Base-by-base conservation (phyloP, 2,113 vertebrate genomes). In the Jacana jacana region DNA sequence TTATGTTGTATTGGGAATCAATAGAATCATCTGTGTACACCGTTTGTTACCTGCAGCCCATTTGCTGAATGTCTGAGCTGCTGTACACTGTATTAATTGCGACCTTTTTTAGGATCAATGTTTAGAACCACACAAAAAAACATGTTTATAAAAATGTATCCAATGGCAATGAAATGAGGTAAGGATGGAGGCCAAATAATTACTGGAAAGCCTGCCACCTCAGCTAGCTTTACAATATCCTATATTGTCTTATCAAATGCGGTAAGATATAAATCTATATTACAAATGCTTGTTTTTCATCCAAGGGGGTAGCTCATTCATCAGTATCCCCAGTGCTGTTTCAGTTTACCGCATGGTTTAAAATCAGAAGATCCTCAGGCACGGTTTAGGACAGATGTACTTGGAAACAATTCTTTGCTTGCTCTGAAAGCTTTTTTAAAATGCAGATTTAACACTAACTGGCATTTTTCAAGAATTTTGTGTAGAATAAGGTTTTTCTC, bases 1-100 rank as follows among this genome's bases (percentile, higher is more conserved):
- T 84, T 55, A n/a, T 58, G 42, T 64, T 68, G 30, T 22, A 97
- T 82, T 86, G 89, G 69, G 52, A 97, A 97, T 96, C 91, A 87
- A 95, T 85, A 85, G 70, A 48, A 64, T 48, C 48, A 85, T 55
- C 65, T 42, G 25, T 75, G 80, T 73, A 71, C 42, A 63, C 8
- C n/a, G 69, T 63, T 93, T 76, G 61, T 60, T 89, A 69, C 68
- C 85, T 91, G 57, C 66, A 91, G 64, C 73, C 16, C 65, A 64
- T 72, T 89, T 91, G 42, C 81, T 81, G 39, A 81, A 85, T 79
- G 46, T 71, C 35, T 75, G 52, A 79, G 55, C 51, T 54, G 19
- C 48, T 91, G 27, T 13, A 76, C 1, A 2, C 27, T 63, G 24
- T 54, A 91, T 75, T 93, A 95, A 89, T 85, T 65, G 39, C 31